A percentile compares a stretch with the other conserved stretches of the same genome.
Evolutionary conservation across 2,797 vertebrate genomes (phyloP).

Genomic region (Phoeniculus purpureus): DNA sequence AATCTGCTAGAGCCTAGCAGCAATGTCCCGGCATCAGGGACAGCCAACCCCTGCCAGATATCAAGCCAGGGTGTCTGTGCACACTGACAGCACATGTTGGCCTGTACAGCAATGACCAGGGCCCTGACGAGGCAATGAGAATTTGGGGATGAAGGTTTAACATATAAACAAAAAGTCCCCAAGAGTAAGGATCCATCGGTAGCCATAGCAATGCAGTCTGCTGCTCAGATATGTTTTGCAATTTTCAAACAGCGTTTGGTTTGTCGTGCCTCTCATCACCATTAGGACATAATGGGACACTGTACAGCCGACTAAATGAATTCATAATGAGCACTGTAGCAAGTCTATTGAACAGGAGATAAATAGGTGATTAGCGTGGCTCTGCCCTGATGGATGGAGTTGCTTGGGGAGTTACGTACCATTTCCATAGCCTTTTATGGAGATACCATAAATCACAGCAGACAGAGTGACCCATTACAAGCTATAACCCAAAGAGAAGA

Average conservation of each 20-base stretch:
- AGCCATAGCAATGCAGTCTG: background rate
- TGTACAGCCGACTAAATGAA: background rate
- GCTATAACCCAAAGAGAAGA: background rate
- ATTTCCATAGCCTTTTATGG: background rate
- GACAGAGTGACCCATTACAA: background rate
- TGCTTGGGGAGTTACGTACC: background rate
- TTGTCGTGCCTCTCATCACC: background rate
- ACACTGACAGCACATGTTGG: rapidly evolving
- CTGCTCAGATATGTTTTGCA: background rate
- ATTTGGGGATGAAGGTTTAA: background rate
- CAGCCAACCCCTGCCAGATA: rapidly evolving
- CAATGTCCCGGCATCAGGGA: rapidly evolving
- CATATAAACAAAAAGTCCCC: background rate
- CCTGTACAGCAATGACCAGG: background rate
- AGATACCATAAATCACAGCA: background rate
- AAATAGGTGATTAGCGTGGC: background rate
- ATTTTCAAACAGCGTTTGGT: background rate
- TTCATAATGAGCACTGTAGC: background rate
- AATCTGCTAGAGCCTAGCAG: background rate
- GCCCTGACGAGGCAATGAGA: rapidly evolving
- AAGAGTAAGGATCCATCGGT: background rate
- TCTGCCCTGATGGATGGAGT: background rate
- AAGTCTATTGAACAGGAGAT: background rate
- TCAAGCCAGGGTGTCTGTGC: background rate
- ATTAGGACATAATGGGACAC: background rate